Evolutionary conservation across 2,113 vertebrate species (phyloP), one percentile per base, ranked within the genome.

Genomic region (Theristicus caerulescens): DNA sequence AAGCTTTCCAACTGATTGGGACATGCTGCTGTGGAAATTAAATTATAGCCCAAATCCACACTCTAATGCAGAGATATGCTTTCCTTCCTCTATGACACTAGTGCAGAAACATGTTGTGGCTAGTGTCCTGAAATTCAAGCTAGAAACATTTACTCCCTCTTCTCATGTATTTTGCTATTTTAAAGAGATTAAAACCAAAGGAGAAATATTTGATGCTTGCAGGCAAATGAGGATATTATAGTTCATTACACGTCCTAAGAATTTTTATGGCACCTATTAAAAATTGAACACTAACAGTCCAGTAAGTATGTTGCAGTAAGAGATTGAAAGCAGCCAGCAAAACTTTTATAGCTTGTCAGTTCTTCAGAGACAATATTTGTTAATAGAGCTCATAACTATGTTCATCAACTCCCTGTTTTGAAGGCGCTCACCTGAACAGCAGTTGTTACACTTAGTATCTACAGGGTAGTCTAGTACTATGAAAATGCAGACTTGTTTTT

Each of bases 81-180:
- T 94, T 85, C 66, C 89, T 94, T 95, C 78, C 70, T 91, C 58
- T 94, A 10, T 96, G 97, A 97, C 95, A 55, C n/a, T 15, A 96
- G 67, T 44, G 31, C 71, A 93, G 52, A 97, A 96, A 13, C 76
- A 97, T 31, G 74, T 44, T 86, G 74, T 94, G 95, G 96, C 42
- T 90, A 66, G 55, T 51, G 31, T 74, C 66, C 32, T 77, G 72
- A 70, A 90, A 77, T 73, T 85, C 67, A 93, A 83, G 51, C 49
- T 74, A 94, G 89, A 84, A 91, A 34, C 14, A 59, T 54, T 82
- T 90, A 36, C 38, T 94, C 20, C 70, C 31, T 71, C 51, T 79
- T 84, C 57, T 82, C 31, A 17, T 71, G 31, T 38, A 72, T 61
- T 86, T 88, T 92, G 8, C 47, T 90, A 5, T 87, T 96, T 92